A percentile compares a stretch with the other conserved stretches of the same genome.
These are phyloP conservation scores for Leucophora obtusa DNA, from an alignment of 2,888 invertebrate genomes.

Conservation along the genomic window DNA sequence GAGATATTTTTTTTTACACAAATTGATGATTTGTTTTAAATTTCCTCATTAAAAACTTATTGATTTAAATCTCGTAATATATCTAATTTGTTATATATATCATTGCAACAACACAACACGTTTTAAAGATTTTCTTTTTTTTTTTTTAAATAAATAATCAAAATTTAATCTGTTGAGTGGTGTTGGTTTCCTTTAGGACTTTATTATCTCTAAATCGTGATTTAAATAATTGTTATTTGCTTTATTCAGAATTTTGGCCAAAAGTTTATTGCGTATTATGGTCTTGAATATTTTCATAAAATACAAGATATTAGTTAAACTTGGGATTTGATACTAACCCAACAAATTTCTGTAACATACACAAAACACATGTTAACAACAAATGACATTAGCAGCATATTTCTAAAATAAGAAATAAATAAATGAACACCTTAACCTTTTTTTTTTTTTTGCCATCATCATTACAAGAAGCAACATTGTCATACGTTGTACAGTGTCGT, in stretches of 20 bases:
- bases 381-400: slow-evolving; percentile 39
- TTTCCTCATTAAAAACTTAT: not conserved
- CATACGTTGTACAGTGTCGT: not conserved
- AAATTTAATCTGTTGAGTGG: no score
- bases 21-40: not conserved
- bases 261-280: no score
- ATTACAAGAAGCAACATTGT: not conserved
- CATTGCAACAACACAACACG: no score
- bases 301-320: not conserved
- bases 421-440: slow-evolving; percentile 8
- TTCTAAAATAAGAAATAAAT: slow-evolving; percentile 6
- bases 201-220: no score
- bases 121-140: no score
- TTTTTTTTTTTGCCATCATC: slow-evolving; percentile 23
- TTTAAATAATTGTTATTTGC: no score
- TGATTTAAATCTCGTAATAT: not conserved
- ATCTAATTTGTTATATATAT: no score
- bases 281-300: not conserved
- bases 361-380: slow-evolving; percentile 35
- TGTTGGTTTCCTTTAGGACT: no score
- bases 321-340: not conserved
- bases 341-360: slow-evolving; percentile 3
- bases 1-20: not conserved
- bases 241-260: no score
- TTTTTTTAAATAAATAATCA: no score